These are phyloP conservation scores for Chromobotia macracanthus DNA, from an alignment of 2,797 vertebrate species.

Conservation along the genomic window DNA sequence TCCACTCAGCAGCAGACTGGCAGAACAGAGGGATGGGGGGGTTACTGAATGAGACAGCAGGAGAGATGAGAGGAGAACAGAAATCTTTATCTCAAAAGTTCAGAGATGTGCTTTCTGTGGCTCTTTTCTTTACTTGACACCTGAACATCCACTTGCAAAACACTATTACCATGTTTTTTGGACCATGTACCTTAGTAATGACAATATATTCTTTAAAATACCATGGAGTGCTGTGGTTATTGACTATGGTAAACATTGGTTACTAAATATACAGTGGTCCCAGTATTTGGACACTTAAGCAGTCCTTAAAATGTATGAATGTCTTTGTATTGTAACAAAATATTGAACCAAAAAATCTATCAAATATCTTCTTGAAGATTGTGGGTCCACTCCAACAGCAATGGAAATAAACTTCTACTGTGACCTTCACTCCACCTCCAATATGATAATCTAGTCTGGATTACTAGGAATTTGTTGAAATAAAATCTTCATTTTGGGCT, in stretches of 20 bases:
- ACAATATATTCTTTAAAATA: not conserved
- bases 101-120: not conserved
- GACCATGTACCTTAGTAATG: not conserved
- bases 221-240: no score
- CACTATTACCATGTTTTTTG: not conserved
- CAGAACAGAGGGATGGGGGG: slow-evolving; percentile 2
- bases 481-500: slow-evolving; percentile 59
- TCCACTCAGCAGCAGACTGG: slow-evolving; percentile 24
- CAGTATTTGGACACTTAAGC: no score
- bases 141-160: not conserved
- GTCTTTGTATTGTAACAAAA: no score
- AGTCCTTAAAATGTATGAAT: no score
- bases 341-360: no score
- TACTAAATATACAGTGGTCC: no score
- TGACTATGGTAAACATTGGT: no score
- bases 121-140: not conserved
- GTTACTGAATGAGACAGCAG: not conserved
- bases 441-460: slow-evolving; percentile 38
- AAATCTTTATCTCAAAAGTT: slow-evolving; percentile 8
- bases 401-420: slow-evolving; percentile 43
- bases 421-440: slow-evolving; percentile 9
- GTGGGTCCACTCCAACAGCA: not conserved
- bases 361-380: not conserved
- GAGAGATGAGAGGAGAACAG: not conserved
- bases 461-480: slow-evolving; percentile 50